phyloP scores from a whole-genome alignment of 2,888 invertebrate genomes.

The Thera obeliscata region DNA sequence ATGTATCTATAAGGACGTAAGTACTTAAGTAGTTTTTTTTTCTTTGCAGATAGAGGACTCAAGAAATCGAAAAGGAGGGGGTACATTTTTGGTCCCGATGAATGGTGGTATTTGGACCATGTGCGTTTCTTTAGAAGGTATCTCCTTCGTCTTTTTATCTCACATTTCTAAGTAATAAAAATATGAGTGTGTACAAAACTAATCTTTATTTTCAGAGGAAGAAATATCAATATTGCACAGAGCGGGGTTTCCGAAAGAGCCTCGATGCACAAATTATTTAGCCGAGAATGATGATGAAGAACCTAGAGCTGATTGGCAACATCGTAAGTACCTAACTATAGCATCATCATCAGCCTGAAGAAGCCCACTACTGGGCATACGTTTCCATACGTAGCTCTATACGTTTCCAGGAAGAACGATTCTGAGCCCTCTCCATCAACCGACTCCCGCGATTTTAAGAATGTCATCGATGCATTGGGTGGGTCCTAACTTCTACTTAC shows the following conservation, averaged over 20 bases:
- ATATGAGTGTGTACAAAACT: constrained; percentile 4
- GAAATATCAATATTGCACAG: constrained; percentile 87
- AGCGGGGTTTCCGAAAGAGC: constrained; percentile 87
- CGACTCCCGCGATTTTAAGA: too few species aligned
- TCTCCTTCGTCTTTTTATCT: background rate
- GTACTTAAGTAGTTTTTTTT: too few species aligned
- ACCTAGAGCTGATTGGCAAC: constrained; percentile 91
- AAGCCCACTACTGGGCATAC: too few species aligned
- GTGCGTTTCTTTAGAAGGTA: constrained; percentile 91
- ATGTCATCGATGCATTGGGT: too few species aligned
- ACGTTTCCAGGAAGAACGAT: too few species aligned
- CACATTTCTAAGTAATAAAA: background rate
- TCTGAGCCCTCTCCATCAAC: too few species aligned
- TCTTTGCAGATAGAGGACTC: constrained; percentile 74
- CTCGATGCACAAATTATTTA: constrained; percentile 92
- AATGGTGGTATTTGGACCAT: constrained; percentile 96
- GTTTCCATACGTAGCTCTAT: too few species aligned
- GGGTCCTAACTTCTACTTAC: too few species aligned
- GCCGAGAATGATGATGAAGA: constrained; percentile 89
- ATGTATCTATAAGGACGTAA: too few species aligned
- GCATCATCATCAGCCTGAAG: too few species aligned
- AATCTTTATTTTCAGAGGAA: constrained; percentile 82
- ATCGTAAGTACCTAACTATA: constrained; percentile 82
- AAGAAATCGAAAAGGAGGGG: constrained; percentile 69
- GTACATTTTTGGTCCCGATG: constrained; percentile 92